Evolutionary conservation across 2,888 invertebrate species (phyloP).

Genomic region (Eugnorisma glareosa): DNA sequence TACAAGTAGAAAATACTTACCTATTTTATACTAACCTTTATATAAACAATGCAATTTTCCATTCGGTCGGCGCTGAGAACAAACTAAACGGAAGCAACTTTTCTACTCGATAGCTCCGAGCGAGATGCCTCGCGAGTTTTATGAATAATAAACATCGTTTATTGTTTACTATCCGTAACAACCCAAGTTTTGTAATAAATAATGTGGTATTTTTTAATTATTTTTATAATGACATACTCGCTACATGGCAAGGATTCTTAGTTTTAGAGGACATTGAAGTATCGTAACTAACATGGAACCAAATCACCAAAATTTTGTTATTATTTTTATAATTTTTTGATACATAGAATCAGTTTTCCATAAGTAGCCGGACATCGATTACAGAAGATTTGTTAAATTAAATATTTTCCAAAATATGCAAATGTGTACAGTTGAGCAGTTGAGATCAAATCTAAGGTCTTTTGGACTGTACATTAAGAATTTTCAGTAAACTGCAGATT

Average conservation of each 20-base stretch:
- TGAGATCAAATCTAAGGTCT: neutral
- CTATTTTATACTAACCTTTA: conserved; percentile 56
- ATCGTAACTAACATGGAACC: neutral
- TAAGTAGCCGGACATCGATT: neutral
- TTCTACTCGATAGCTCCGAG: conserved; percentile 68
- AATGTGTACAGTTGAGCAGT: too few species aligned
- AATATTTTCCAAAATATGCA: neutral
- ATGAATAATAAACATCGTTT: conserved; percentile 70
- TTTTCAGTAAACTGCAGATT: neutral
- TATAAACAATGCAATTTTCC: conserved; percentile 73
- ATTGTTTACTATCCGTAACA: conserved; percentile 58
- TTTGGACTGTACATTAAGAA: neutral
- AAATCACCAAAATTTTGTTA: neutral
- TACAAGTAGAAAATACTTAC: conserved; percentile 48
- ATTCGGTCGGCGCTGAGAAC: conserved; percentile 67
- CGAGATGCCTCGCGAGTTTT: conserved; percentile 62
- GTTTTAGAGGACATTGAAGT: neutral
- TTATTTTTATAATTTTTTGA: neutral
- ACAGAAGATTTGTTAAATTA: neutral
- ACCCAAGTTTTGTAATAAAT: conserved; percentile 36
- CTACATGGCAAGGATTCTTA: neutral
- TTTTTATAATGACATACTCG: neutral
- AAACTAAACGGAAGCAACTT: conserved; percentile 71
- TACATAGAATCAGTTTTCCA: neutral
- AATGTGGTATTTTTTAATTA: conserved; percentile 25